phyloP scores from a whole-genome alignment of 2,888 invertebrate genomes.

The Lymantria monacha region DNA sequence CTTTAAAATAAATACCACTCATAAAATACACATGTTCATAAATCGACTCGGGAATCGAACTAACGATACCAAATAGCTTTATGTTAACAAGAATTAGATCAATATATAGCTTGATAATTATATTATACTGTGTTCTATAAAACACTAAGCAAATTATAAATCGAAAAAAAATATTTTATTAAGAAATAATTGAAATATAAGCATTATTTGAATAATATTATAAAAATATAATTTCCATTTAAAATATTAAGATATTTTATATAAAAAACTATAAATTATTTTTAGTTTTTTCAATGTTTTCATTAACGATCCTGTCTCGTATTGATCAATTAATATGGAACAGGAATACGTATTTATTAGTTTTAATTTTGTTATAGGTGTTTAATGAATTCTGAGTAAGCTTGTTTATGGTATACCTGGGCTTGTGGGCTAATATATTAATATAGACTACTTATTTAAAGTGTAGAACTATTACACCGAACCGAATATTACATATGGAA shows the following conservation, averaged over 20 bases:
- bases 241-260: neutral
- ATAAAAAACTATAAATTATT: neutral
- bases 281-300: neutral
- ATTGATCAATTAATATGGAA: neutral
- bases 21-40: slow-evolving; percentile 5
- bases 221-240: neutral
- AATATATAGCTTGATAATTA: slow-evolving; percentile 12
- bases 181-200: neutral
- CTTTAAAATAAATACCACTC: neutral
- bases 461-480: slow-evolving; percentile 32
- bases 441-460: slow-evolving; percentile 36
- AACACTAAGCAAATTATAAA: neutral
- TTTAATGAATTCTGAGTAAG: slow-evolving; percentile 47
- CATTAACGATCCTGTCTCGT: neutral
- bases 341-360: slow-evolving; percentile 25
- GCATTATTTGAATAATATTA: neutral
- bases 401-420: neutral
- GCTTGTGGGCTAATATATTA: slow-evolving; percentile 37
- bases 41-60: slow-evolving; percentile 6
- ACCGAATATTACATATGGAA: slow-evolving; percentile 3
- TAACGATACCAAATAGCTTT: neutral
- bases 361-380: slow-evolving; percentile 33
- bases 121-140: neutral
- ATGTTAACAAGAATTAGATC: slow-evolving; percentile 17
- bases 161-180: neutral